These are phyloP conservation scores for Atta cephalotes DNA, from an alignment of 1,140 invertebrate genomes.

Conservation along the genomic window DNA sequence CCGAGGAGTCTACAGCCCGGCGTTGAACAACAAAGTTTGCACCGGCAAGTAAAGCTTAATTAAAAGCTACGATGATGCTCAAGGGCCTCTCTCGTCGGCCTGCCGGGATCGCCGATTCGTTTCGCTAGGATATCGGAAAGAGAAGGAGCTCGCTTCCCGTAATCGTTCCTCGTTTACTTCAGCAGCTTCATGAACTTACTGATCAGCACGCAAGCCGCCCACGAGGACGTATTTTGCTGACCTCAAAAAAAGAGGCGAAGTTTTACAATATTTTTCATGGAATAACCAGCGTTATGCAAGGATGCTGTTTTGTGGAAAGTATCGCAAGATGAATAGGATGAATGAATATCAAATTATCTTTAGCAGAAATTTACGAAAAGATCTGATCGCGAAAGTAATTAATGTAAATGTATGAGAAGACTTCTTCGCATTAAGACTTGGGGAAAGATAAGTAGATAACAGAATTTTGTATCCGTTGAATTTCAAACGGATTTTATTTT, in stretches of 20 bases:
- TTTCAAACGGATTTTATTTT: conserved; percentile 21
- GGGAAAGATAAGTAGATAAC: neutral
- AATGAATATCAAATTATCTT: conserved; percentile 19
- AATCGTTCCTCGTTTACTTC: conserved; percentile 70
- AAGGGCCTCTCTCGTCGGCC: conserved; percentile 62
- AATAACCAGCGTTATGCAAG: neutral
- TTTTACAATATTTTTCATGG: conserved; percentile 1
- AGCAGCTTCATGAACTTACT: conserved; percentile 20
- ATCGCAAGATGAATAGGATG: neutral
- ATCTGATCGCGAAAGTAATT: conserved; percentile 8
- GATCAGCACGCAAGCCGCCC: neutral
- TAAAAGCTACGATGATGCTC: conserved; percentile 79
- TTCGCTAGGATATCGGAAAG: conserved; percentile 63
- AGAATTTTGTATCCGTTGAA: conserved; percentile 11
- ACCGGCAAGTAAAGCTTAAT: conserved; percentile 76
- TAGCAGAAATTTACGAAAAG: conserved; percentile 22
- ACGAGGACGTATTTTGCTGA: conserved; percentile 3
- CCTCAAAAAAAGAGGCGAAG: neutral
- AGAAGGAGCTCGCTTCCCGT: conserved; percentile 33
- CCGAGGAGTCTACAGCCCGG: conserved; percentile 70
- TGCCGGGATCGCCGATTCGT: conserved; percentile 60
- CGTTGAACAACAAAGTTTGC: conserved; percentile 76
- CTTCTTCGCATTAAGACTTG: neutral
- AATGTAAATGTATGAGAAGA: conserved; percentile 9
- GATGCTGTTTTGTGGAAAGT: neutral